Conservation (phyloP, 1,140 invertebrate species). For the Microplitis demolitor region DNA sequence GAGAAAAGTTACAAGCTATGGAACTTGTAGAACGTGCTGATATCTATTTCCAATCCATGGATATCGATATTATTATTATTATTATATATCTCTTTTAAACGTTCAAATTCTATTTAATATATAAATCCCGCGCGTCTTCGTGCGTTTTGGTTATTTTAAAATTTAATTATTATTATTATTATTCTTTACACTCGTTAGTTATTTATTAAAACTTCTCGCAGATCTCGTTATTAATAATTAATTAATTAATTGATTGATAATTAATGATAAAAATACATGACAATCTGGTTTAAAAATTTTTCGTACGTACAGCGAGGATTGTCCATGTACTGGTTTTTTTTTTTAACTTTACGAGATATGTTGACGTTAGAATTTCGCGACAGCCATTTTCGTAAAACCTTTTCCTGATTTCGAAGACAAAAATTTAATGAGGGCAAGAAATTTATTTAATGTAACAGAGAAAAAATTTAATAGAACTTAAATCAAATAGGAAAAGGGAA, state of each 20-base stretch:
- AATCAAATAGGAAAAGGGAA: neutral
- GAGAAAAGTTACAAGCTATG: neutral
- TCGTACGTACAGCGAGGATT: neutral
- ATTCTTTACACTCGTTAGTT: neutral
- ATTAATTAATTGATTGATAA: neutral
- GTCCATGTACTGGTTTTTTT: neutral
- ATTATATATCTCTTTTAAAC: neutral
- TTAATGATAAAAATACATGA: neutral
- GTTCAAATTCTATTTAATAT: neutral
- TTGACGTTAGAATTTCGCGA: neutral
- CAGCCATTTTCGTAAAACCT: neutral
- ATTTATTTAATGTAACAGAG: neutral
- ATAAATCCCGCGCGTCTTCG: neutral
- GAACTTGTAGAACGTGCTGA: neutral
- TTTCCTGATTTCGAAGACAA: neutral
- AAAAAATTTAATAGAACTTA: neutral
- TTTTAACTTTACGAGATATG: neutral
- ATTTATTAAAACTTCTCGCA: neutral
- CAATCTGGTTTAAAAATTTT: neutral
- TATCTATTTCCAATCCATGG: neutral
- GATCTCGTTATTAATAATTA: neutral
- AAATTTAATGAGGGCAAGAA: neutral
- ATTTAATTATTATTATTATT: neutral
- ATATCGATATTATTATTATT: neutral
- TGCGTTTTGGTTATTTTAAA: slow-evolving; percentile 8